Evolutionary conservation across 2,113 vertebrate genomes (phyloP).

Genomic region (Brevimyrus niger): DNA sequence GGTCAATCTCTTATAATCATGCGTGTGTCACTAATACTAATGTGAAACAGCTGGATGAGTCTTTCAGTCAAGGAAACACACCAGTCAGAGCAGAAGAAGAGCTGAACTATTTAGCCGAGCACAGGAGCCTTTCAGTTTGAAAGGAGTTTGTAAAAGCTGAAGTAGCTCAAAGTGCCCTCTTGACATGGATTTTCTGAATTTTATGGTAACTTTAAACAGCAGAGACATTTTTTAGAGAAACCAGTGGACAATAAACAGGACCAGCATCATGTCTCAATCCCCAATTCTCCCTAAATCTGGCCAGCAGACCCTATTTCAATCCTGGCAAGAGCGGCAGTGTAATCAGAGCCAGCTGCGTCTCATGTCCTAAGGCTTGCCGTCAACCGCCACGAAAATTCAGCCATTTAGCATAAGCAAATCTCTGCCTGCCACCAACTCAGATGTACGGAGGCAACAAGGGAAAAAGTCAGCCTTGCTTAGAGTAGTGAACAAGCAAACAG

Average conservation of each 20-base stretch:
- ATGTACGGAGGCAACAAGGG: not conserved
- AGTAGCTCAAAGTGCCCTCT: not conserved
- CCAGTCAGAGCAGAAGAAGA: not conserved
- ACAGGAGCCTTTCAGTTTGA: not conserved
- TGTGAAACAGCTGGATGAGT: not conserved
- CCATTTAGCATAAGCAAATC: not conserved
- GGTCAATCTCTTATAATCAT: not conserved
- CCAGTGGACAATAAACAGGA: not conserved
- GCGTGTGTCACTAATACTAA: not conserved
- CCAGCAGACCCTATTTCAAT: not conserved
- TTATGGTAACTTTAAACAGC: not conserved
- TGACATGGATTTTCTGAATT: not conserved
- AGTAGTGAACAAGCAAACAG: not conserved
- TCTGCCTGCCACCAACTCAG: not conserved
- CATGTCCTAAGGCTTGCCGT: not conserved
- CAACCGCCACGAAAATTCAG: not conserved
- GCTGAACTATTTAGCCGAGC: not conserved
- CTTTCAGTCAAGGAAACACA: not conserved
- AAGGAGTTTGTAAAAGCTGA: not conserved
- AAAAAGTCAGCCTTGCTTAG: not conserved
- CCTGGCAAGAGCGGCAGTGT: not conserved
- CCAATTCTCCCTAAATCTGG: not conserved
- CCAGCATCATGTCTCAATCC: not conserved
- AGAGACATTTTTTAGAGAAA: not conserved
- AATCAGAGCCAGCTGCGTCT: not conserved